These are phyloP conservation scores for Cosmia pyralina DNA, from an alignment of 2,888 invertebrate species.

Conservation along the genomic window DNA sequence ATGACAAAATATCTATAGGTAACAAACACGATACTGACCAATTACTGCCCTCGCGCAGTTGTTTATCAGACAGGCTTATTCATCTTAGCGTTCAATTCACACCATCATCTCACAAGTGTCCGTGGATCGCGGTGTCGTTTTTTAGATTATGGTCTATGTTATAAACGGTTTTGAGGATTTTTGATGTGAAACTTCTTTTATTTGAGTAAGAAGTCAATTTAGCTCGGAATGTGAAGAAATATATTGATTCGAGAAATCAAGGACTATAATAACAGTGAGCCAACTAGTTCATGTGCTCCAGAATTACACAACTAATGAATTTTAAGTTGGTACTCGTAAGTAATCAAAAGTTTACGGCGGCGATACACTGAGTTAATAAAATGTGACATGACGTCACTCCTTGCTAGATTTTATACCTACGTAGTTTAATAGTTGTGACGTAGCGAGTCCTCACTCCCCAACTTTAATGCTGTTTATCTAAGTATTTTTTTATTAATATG, in stretches of 20 bases:
- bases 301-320: not conserved
- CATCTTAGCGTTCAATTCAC: conserved; percentile 89
- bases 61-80: conserved; percentile 87
- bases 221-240: not conserved
- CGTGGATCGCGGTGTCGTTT: conserved; percentile 80
- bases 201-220: not conserved
- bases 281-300: not conserved
- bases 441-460: no score
- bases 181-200: no score
- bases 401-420: no score
- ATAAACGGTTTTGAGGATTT: conserved; percentile 45
- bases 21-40: conserved; percentile 82
- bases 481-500: no score
- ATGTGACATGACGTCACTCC: no score
- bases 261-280: not conserved
- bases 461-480: no score
- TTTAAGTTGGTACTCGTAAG: no score
- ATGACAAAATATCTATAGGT: conserved; percentile 73
- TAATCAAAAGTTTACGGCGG: no score
- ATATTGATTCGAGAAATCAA: no score
- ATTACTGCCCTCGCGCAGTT: conserved; percentile 85
- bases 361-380: no score
- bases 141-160: conserved; percentile 72
- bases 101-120: conserved; percentile 89
- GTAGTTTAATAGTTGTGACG: no score